phyloP scores from a whole-genome alignment of 2,797 vertebrate genomes.

The Paramormyrops hopkinsi region DNA sequence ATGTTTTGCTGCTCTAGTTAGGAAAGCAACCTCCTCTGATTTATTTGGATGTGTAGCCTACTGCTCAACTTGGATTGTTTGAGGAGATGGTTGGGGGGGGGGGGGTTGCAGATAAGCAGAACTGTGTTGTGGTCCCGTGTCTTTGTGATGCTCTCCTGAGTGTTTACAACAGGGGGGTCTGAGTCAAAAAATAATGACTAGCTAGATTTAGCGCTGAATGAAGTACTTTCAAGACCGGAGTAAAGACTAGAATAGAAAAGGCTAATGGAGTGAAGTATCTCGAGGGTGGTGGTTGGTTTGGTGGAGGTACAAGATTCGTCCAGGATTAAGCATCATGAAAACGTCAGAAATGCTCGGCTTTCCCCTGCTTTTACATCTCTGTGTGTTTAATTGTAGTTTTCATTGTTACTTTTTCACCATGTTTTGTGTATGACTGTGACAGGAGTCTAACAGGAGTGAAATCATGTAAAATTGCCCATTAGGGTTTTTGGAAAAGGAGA shows the following conservation, averaged over 20 bases:
- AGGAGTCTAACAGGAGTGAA: neutral
- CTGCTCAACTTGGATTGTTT: neutral
- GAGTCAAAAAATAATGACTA: slow-evolving; percentile 13
- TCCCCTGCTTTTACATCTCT: neutral
- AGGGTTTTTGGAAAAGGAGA: neutral
- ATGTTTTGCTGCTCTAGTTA: neutral
- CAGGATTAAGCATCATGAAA: neutral
- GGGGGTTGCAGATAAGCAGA: neutral
- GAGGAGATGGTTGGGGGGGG: neutral
- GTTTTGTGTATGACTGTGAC: neutral
- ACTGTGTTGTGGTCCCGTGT: neutral
- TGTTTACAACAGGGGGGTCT: neutral
- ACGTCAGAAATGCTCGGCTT: neutral
- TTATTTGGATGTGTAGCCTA: neutral
- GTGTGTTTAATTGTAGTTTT: slow-evolving; percentile 1
- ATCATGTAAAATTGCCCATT: neutral
- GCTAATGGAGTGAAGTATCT: neutral
- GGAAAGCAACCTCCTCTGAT: neutral
- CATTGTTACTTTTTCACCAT: neutral
- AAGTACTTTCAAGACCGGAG: slow-evolving; percentile 10
- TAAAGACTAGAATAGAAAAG: slow-evolving; percentile 5
- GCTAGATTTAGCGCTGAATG: slow-evolving; percentile 16
- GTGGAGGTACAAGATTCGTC: neutral
- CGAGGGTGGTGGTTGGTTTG: neutral
- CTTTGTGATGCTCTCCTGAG: neutral